Conservation (phyloP, 2,888 invertebrate species). For the Philonicus albiceps region DNA sequence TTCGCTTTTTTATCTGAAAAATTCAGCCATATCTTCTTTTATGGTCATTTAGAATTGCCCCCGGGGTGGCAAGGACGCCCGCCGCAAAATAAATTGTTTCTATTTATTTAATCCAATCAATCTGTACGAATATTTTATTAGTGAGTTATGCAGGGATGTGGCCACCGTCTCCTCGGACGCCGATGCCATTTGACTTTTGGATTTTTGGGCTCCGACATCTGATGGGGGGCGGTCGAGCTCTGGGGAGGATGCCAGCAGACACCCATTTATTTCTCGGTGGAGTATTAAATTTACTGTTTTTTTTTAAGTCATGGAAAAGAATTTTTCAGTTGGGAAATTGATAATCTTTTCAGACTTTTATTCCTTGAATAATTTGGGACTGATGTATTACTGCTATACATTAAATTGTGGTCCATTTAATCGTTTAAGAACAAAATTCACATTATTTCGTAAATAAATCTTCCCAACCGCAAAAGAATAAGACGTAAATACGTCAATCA, state of each 20-base stretch:
- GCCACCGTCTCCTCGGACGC: background rate
- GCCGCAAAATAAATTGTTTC: constrained; percentile 47
- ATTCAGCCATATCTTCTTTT: constrained; percentile 47
- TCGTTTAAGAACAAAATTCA: background rate
- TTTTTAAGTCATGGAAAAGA: background rate
- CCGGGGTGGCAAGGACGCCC: constrained; percentile 35
- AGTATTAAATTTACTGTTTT: background rate
- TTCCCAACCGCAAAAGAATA: background rate
- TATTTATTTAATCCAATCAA: constrained; percentile 49
- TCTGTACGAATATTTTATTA: constrained; percentile 46
- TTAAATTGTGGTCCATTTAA: background rate
- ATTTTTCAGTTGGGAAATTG: background rate
- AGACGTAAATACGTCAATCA: no score
- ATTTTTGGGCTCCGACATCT: background rate
- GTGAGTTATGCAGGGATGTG: constrained; percentile 5
- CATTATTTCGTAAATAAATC: background rate
- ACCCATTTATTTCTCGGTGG: background rate
- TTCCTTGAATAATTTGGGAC: background rate
- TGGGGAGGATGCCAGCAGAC: background rate
- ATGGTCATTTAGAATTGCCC: constrained; percentile 48
- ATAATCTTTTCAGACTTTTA: background rate
- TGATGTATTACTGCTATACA: background rate
- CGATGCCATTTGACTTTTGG: background rate
- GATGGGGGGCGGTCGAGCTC: background rate
- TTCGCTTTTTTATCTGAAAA: constrained; percentile 45